Conservation (phyloP, 2,888 invertebrate species). For the Strigamia transsilvanica region DNA sequence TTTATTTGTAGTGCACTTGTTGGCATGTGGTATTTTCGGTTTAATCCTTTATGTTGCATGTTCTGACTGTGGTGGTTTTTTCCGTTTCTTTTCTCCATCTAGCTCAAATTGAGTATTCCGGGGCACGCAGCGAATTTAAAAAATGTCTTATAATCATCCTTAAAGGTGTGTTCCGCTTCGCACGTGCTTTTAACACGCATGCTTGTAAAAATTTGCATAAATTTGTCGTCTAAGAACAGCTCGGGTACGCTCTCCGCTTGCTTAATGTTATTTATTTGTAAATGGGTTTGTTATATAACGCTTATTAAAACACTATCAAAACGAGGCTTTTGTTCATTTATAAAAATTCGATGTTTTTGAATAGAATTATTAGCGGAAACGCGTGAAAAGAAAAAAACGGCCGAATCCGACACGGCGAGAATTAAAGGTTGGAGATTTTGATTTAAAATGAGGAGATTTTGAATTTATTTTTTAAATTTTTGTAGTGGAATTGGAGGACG, state of each 20-base stretch:
- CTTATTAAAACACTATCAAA: neutral
- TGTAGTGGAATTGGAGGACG: constrained; percentile 61
- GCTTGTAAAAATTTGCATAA: constrained; percentile 1
- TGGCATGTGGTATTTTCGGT: constrained; percentile 48
- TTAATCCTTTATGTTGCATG: constrained; percentile 9
- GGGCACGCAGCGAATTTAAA: neutral
- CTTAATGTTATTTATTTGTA: neutral
- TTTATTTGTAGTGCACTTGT: constrained; percentile 28
- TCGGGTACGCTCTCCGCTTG: neutral
- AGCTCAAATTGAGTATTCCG: constrained; percentile 5
- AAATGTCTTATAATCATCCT: constrained; percentile 56
- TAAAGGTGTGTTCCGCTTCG: constrained; percentile 58
- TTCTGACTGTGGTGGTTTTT: constrained; percentile 26
- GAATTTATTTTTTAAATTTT: constrained; percentile 11
- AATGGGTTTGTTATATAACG: neutral
- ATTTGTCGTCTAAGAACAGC: neutral
- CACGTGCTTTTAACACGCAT: neutral
- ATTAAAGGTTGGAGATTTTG: constrained; percentile 36
- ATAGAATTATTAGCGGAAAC: constrained; percentile 59
- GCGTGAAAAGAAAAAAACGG: constrained; percentile 58
- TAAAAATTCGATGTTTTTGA: constrained; percentile 51
- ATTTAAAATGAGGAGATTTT: neutral
- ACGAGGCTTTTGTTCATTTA: no score
- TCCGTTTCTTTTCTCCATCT: constrained; percentile 23
- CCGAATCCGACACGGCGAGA: constrained; percentile 58